A percentile compares a stretch with the other conserved stretches of the same genome.
Conservation (phyloP, 2,113 vertebrate genomes). For the Mionectes macconnelli region DNA sequence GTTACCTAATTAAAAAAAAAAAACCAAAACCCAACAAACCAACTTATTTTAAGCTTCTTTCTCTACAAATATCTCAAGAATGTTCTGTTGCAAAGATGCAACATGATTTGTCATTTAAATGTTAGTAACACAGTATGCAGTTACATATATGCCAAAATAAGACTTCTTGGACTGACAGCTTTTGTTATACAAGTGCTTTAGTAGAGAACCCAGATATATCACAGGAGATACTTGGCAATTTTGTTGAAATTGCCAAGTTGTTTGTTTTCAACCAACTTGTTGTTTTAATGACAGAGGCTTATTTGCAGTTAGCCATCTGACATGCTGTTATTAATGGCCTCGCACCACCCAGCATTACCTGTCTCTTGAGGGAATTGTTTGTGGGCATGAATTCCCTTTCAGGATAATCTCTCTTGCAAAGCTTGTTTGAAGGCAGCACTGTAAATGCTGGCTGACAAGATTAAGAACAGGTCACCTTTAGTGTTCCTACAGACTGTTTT, state of each 20-base stretch:
- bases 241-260: not conserved
- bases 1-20: slow-evolving; percentile 41
- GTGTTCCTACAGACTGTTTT: not conserved
- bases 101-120: not conserved
- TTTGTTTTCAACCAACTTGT: not conserved
- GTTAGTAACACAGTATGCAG: not conserved
- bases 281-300: not conserved
- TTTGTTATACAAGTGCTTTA: not conserved
- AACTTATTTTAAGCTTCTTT: not conserved
- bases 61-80: not conserved
- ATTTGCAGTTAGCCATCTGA: not conserved
- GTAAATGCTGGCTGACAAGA: not conserved
- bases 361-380: not conserved
- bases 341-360: fast-evolving
- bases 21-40: too few relatives aligned
- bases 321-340: not conserved
- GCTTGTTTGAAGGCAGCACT: not conserved
- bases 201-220: not conserved
- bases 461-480: not conserved
- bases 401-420: not conserved
- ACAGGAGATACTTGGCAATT: not conserved
- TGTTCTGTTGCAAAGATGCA: not conserved
- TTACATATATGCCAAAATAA: not conserved
- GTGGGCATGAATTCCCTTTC: not conserved
- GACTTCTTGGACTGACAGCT: not conserved